These are phyloP conservation scores for Patella caerulea DNA, from an alignment of 2,888 invertebrate species.

Conservation along the genomic window DNA sequence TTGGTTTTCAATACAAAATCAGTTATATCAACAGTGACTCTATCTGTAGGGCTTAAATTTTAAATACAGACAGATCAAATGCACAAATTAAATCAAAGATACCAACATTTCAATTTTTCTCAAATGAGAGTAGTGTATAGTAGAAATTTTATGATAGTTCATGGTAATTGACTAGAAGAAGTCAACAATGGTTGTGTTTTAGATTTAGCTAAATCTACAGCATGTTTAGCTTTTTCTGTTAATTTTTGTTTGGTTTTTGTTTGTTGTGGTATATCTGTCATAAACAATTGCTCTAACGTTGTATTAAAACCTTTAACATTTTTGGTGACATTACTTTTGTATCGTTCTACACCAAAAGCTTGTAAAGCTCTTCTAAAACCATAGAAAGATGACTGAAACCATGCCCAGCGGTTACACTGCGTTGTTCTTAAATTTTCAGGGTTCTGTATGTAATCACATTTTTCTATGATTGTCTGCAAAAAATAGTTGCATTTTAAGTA, in stretches of 20 bases:
- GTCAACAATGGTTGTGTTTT: conserved; percentile 26
- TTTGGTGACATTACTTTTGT: conserved; percentile 87
- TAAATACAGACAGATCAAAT: too few relatives aligned
- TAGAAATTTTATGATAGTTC: too few relatives aligned
- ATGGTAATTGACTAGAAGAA: too few relatives aligned
- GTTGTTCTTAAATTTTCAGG: conserved; percentile 82
- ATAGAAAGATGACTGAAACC: conserved; percentile 90
- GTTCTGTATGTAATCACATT: conserved; percentile 85
- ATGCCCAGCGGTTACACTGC: conserved; percentile 85
- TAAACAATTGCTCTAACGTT: conserved; percentile 76
- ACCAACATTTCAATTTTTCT: too few relatives aligned
- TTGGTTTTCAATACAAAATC: too few relatives aligned
- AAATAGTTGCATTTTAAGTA: conserved; percentile 13
- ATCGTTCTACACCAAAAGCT: conserved; percentile 90
- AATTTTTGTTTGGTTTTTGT: conserved; percentile 75
- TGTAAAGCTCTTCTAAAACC: conserved; percentile 91
- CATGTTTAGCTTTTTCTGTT: conserved; percentile 85
- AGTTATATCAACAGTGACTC: too few relatives aligned
- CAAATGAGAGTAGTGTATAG: too few relatives aligned
- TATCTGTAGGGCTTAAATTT: too few relatives aligned
- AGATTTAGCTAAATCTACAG: conserved; percentile 82
- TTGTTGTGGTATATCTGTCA: conserved; percentile 31
- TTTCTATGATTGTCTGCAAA: conserved; percentile 88
- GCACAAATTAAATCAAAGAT: too few relatives aligned
- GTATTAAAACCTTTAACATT: conserved; percentile 89